Base-by-base conservation (phyloP, 1,140 invertebrate genomes). In the Drosophila pallidifrons region DNA sequence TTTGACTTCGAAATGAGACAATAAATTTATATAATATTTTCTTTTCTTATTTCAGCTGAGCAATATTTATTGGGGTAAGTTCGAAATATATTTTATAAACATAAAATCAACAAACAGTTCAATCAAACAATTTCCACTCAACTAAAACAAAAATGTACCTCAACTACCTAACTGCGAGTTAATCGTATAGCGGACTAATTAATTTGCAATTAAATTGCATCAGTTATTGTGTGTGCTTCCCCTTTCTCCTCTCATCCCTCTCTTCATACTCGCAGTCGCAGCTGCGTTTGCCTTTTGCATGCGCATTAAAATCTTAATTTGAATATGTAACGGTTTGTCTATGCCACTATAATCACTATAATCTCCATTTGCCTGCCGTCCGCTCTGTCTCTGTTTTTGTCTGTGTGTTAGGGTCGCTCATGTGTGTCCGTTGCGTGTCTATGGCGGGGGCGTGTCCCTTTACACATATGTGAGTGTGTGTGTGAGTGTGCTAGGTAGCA, bases 291-390 rank as follows among this genome's bases (percentile, higher is more conserved):
- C 67, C 68, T 65, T 88, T 79, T 88, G 70, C 74, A 66, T 80
- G 83, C 72, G 75, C 83, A 88, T 88, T 88, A 87, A 88, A 87
- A 88, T 88, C 82, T 88, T 88, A 88, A 88, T 88, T 88, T 88
- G 75, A 88, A 88, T 88, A 88, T 88, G 85, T 81, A 81, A 88
- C 83, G 70, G 83, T 74, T 83, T 88, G 79, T 80, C 82, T 88
- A 87, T 87, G 74, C 69, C 69, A 82, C 77, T 78, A 69, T 74
- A 69, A 74, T 74, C 65, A 72, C 43, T 75, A 73, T 85, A 86
- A 86, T 81, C 78, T 79, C 58, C 60, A 71, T 83, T 82, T 78
- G 65, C 46, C 16, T 38, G 41, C 30, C 3, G 20, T 25, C 20
- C 20, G 20, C 20, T 25, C 20, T 20, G 20, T 20, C 20, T 25